A percentile compares a stretch with the other conserved stretches of the same genome.
These are phyloP conservation scores for Andrena minutula DNA, from an alignment of 2,888 invertebrate species.

Conservation along the genomic window DNA sequence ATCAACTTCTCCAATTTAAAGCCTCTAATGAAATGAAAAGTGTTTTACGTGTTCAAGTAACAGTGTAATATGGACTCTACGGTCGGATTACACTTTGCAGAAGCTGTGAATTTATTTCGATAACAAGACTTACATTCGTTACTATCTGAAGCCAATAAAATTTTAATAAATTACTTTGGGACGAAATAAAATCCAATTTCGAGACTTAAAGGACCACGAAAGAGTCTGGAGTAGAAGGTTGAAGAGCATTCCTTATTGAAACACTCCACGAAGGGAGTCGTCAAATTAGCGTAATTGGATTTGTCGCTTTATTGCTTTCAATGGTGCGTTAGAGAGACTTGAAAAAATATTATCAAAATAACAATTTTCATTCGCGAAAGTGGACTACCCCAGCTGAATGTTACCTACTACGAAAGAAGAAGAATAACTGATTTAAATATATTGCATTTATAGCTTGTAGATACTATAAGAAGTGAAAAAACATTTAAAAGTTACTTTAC, in stretches of 20 bases:
- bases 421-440: not conserved
- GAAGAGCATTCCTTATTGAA: conserved; percentile 21
- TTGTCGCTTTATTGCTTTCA: conserved; percentile 28
- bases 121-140: not conserved
- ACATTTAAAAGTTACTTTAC: no score
- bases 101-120: not conserved
- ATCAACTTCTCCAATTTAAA: not conserved
- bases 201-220: not conserved
- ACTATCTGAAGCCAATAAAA: not conserved
- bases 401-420: not conserved
- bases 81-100: no score
- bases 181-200: conserved; percentile 26
- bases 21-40: not conserved
- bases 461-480: no score
- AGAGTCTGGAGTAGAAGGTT: not conserved
- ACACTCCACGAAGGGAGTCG: conserved; percentile 26
- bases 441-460: not conserved
- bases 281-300: conserved; percentile 61
- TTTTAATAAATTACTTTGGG: not conserved
- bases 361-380: conserved; percentile 29
- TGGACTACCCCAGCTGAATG: not conserved
- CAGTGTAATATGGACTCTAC: not conserved
- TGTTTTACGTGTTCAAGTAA: not conserved
- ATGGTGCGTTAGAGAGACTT: conserved; percentile 32
- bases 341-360: conserved; percentile 28